These are phyloP conservation scores for Oreohelix idahoensis DNA, from an alignment of 1,140 invertebrate species.

Conservation along the genomic window DNA sequence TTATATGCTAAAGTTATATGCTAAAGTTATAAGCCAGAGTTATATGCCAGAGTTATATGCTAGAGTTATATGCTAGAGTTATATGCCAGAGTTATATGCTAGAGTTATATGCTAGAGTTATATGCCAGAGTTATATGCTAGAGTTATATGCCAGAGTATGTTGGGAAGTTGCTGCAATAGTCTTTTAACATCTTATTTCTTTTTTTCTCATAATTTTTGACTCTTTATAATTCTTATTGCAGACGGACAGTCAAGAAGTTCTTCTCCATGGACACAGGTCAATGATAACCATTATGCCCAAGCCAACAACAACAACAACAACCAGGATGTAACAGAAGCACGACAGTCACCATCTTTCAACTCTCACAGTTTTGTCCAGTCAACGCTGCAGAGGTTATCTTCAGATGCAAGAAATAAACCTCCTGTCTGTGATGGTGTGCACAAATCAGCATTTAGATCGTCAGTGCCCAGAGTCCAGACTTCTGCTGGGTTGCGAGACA, in stretches of 20 bases:
- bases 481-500: not conserved
- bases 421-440: not conserved
- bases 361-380: not conserved
- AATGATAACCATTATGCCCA: not conserved
- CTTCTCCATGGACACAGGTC: not conserved
- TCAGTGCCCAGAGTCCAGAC: not conserved
- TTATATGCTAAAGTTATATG: too few species aligned
- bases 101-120: too few species aligned
- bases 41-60: too few species aligned
- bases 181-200: not conserved
- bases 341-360: not conserved
- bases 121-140: too few species aligned
- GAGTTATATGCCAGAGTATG: too few species aligned
- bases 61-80: too few species aligned
- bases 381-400: not conserved
- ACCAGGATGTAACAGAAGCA: not conserved
- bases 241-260: too few species aligned
- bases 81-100: too few species aligned
- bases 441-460: not conserved
- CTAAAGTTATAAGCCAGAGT: too few species aligned
- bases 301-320: not conserved
- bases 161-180: too few species aligned
- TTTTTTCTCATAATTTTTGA: not conserved
- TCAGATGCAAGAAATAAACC: not conserved
- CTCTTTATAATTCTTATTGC: too few species aligned